Base-by-base conservation (phyloP, 2,113 vertebrate genomes). In the Leptobrachium ailaonicum region DNA sequence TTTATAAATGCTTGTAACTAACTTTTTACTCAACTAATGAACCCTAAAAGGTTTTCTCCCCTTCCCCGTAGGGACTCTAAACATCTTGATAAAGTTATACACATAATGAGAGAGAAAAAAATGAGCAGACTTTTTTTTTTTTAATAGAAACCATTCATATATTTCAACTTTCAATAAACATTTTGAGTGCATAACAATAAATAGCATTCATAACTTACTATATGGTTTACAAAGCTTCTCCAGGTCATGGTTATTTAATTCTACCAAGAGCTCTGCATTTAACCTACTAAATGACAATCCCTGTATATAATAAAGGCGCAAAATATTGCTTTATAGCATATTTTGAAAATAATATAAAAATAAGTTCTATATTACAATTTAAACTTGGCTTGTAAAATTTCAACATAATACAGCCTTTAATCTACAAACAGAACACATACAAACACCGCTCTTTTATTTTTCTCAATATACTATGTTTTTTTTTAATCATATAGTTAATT, bases 301-400 rank as follows among this genome's bases (percentile, higher is more conserved):
- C 89, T 89, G 86, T 90, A 87, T 86, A 88, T 88, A 89, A 88
- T 83, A 90, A 91, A 89, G 88, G 87, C 73, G 85, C 85, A 89
- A 92, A 92, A 91, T 90, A 94, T 90, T 90, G 90, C 89, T 94
- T 88, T 91, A 84, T 85, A 91, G 88, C 89, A 14, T 85, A 86
- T 90, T 90, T 89, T 88, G 88, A 92, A 92, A 92, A 89, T 87
- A 87, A 92, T 92, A 94, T 85, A 94, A 94, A 95, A 94, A 92
- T 94, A 94, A 92, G 92, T 90, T 92, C 90, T 93, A 89, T 90
- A 89, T 90, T 91, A 91, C 87, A 90, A 85, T 90, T 94, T 87
- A 87, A 91, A 91, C 87, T 90, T 91, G 91, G 90, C 89, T 91
- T 92, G 86, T 92, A 91, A 92, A 93, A 91, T 91, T 85, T 88